Percentiles rank a stretch among this genome's conserved stretches.
These are phyloP conservation scores for Tipula lateralis DNA, from an alignment of 2,888 invertebrate genomes.

Conservation along the genomic window DNA sequence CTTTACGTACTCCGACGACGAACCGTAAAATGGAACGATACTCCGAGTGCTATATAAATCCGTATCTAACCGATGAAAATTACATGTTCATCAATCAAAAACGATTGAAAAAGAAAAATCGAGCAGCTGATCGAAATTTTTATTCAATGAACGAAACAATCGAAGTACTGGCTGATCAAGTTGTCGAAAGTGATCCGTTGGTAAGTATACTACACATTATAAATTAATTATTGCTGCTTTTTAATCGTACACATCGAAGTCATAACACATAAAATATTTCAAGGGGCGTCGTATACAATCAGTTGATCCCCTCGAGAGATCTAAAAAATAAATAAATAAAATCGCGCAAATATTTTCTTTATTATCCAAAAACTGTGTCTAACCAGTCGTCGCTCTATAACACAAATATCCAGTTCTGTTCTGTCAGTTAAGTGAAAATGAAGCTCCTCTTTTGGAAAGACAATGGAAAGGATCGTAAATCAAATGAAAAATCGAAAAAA, in stretches of 20 bases:
- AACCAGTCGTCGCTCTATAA: background rate
- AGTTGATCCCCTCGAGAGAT: background rate
- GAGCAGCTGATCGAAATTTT: constrained; percentile 47
- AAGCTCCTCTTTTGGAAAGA: background rate
- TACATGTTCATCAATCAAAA: constrained; percentile 13
- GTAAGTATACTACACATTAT: constrained; percentile 41
- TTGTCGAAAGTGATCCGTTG: constrained; percentile 49
- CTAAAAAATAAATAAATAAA: background rate
- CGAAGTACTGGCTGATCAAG: constrained; percentile 50
- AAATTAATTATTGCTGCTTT: background rate
- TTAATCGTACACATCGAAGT: background rate
- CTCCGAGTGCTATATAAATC: constrained; percentile 2
- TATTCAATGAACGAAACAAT: constrained; percentile 50
- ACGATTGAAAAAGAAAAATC: constrained; percentile 45
- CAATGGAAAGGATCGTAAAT: background rate
- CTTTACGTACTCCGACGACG: background rate
- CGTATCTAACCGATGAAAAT: constrained; percentile 14
- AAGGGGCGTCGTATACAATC: background rate
- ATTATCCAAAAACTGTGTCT: background rate
- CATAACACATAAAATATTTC: background rate
- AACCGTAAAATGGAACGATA: constrained; percentile 25
- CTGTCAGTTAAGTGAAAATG: background rate
- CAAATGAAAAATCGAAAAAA: background rate
- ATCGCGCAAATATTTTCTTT: background rate
- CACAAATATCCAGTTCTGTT: background rate